A percentile compares a stretch with the other conserved stretches of the same genome.
phyloP scores from a whole-genome alignment of 2,797 vertebrate genomes.

The Eptatretus atami region DNA sequence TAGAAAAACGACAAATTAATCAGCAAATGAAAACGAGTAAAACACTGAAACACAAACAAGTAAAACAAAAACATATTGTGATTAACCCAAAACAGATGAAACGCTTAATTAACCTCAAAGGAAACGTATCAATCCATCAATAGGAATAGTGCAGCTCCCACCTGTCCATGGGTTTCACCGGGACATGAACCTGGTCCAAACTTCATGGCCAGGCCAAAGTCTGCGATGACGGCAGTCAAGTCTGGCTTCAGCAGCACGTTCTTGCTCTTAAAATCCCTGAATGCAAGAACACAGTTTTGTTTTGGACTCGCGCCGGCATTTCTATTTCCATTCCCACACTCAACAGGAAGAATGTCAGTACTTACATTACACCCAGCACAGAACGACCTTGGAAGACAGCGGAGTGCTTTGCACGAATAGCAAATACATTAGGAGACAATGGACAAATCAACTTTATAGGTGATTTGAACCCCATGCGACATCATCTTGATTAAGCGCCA shows the following conservation, averaged over 20 bases:
- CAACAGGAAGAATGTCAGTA: not conserved
- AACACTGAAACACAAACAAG: too few species aligned
- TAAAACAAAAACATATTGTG: too few species aligned
- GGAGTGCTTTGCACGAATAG: not conserved
- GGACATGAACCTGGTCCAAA: constrained; percentile 86
- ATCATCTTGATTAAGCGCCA: too few species aligned
- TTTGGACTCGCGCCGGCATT: not conserved
- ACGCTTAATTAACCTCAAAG: too few species aligned
- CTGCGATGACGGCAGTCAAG: constrained; percentile 60
- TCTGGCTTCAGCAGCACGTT: constrained; percentile 72
- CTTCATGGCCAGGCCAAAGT: constrained; percentile 74
- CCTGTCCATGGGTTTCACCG: constrained; percentile 83
- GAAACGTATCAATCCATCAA: too few species aligned
- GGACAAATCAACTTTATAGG: too few species aligned
- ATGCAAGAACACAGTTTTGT: not conserved
- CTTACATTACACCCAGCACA: not conserved
- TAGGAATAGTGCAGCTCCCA: constrained; percentile 12
- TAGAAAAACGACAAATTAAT: too few species aligned
- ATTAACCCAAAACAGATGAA: too few species aligned
- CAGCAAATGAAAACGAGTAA: too few species aligned
- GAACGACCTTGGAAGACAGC: not conserved
- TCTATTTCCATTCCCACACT: constrained; percentile 1
- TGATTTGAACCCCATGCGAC: too few species aligned
- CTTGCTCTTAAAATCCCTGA: constrained; percentile 90
- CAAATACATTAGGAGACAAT: too few species aligned